Evolutionary conservation across 2,113 vertebrate genomes (phyloP), one percentile per base, ranked within the genome.

Genomic region (Tyrannus savana): DNA sequence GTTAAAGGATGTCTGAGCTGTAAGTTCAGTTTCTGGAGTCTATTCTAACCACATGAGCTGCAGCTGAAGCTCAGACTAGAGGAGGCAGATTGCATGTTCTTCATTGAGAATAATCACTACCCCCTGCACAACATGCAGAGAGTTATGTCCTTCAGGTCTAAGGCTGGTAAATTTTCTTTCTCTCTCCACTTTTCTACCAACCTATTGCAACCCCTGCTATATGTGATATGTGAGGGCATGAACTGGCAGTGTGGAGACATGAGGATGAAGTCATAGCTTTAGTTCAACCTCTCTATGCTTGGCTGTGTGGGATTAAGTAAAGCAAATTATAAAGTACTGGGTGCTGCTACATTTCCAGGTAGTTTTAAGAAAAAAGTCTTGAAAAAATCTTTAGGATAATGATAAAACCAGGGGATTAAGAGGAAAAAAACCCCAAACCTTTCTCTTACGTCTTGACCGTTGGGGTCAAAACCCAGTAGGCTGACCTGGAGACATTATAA

Each of bases 401-500:
- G 10, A n/a, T 71, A 84, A 90, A 93, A 71, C 13, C 31, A 83
- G 52, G 46, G 18, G 39, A 28, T 33, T 81, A n/a, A 56, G 55
- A 42, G 37, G 3, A 1, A 58, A n/a, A 16, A 49, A 21, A 33
- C 14, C 17, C 24, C 18, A 15, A 6, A 37, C 27, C 22, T 77
- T 67, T 46, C 47, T 90, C 55, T 59, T 68, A 41, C 30, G 17
- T 77, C 74, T 89, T 95, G 85, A 86, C 79, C 73, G 41, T 21
- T 83, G 83, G 52, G 64, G 85, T 93, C 88, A 93, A 89, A 93
- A 81, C 76, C 64, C 64, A 81, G 37, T 92, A 39, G 83, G 52
- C 76, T 90, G 56, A 95, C 81, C 62, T 64, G 76, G 56, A 89
- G 68, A 80, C 60, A 27, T 91, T 90, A 59, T 92, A 78, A 89